A percentile compares a stretch with the other conserved stretches of the same genome.
phyloP scores from a whole-genome alignment of 2,797 vertebrate genomes.

The Gephyroberyx darwinii region DNA sequence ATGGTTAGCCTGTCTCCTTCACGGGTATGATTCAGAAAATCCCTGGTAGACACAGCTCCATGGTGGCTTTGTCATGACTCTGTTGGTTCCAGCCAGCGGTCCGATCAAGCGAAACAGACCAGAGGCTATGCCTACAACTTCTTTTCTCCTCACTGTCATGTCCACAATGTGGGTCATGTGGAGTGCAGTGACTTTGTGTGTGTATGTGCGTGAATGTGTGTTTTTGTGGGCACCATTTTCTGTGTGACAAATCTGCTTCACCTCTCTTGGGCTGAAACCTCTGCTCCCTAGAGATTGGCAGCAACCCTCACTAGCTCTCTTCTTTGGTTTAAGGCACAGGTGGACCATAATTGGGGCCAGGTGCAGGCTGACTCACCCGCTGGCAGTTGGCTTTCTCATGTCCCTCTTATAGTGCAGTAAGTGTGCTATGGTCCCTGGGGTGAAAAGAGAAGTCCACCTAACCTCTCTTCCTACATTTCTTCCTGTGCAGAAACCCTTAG shows the following conservation, averaged over 20 bases:
- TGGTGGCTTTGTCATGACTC: constrained; percentile 57
- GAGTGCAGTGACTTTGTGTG: constrained; percentile 57
- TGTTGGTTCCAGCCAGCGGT: constrained; percentile 65
- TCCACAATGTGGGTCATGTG: constrained; percentile 70
- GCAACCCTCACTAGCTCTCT: constrained; percentile 32
- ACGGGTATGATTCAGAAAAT: constrained; percentile 56
- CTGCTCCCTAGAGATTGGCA: constrained; percentile 31
- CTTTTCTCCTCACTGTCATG: constrained; percentile 51
- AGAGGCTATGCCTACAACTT: constrained; percentile 59
- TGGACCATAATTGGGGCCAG: constrained; percentile 45
- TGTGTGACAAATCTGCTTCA: constrained; percentile 29
- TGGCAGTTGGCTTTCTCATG: constrained; percentile 34
- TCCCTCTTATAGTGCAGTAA: constrained; percentile 30
- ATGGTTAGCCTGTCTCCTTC: constrained; percentile 26
- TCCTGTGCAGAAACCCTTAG: constrained; percentile 29
- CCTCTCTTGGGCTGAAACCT: constrained; percentile 27
- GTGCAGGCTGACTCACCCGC: constrained; percentile 29
- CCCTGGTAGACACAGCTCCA: constrained; percentile 52
- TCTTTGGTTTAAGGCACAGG: constrained; percentile 51
- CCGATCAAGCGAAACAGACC: constrained; percentile 69
- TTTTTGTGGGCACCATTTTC: constrained; percentile 8
- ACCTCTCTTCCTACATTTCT: not conserved
- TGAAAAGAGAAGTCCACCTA: constrained; percentile 27
- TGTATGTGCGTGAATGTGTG: constrained; percentile 12
- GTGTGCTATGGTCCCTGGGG: constrained; percentile 17